Conservation (phyloP, 2,888 invertebrate species). For the Habroteleia sp. region DNA sequence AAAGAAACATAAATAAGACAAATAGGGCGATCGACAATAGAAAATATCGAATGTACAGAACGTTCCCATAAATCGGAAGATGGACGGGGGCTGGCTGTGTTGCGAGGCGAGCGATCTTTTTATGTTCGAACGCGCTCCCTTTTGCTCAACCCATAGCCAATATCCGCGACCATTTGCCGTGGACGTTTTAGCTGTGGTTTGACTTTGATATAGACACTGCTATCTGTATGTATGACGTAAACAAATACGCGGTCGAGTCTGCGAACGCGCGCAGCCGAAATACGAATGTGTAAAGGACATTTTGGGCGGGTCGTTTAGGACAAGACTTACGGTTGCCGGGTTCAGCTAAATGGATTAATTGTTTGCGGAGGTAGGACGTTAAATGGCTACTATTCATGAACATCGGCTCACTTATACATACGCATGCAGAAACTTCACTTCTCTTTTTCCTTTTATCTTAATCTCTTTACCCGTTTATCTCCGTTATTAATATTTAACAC, state of each 20-base stretch:
- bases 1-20: conserved; percentile 81
- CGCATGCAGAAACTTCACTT: conserved; percentile 14
- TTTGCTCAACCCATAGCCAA: conserved; percentile 71
- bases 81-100: conserved; percentile 62
- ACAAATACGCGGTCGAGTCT: conserved; percentile 33
- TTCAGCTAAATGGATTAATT: conserved; percentile 63
- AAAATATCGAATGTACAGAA: conserved; percentile 81
- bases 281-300: conserved; percentile 49
- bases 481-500: conserved; percentile 2
- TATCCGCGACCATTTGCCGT: conserved; percentile 75
- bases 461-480: background rate
- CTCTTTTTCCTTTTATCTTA: conserved; percentile 9
- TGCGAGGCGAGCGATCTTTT: conserved; percentile 78
- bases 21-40: conserved; percentile 81
- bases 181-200: conserved; percentile 52
- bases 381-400: conserved; percentile 65
- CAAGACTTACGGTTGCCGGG: conserved; percentile 62
- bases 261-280: conserved; percentile 21
- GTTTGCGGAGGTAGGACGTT: conserved; percentile 59
- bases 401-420: conserved; percentile 21
- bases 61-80: conserved; percentile 79
- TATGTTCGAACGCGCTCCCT: conserved; percentile 79
- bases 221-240: conserved; percentile 37
- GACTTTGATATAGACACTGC: conserved; percentile 52
- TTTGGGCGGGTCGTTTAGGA: conserved; percentile 53